phyloP scores from a whole-genome alignment of 2,113 vertebrate genomes.

The Tringa solitaria region DNA sequence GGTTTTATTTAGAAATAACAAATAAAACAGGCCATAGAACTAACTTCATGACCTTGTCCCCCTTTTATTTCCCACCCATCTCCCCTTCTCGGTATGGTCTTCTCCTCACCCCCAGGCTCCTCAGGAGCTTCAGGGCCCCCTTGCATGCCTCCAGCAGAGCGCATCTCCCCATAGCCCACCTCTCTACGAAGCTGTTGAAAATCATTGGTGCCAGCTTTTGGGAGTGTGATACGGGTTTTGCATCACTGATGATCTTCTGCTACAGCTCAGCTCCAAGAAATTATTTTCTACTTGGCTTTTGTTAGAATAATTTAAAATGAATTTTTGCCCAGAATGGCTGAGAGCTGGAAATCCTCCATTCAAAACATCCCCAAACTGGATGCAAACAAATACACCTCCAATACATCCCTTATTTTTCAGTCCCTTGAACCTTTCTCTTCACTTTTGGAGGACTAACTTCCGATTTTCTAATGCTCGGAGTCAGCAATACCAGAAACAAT shows the following conservation, averaged over 20 bases:
- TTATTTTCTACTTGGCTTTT: neutral
- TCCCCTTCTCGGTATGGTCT: neutral
- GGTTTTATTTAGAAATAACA: constrained; percentile 58
- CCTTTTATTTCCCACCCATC: neutral
- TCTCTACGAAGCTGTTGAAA: neutral
- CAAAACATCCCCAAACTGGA: neutral
- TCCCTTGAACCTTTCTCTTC: neutral
- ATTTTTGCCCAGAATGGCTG: neutral
- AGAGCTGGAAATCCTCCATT: neutral
- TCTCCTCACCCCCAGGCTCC: neutral
- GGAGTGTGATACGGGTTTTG: neutral
- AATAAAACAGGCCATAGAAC: neutral
- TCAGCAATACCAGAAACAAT: neutral
- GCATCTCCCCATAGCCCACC: neutral
- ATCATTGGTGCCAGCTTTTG: neutral
- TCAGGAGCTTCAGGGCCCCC: neutral
- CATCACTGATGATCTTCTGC: neutral
- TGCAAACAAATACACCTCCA: neutral
- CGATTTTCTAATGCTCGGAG: neutral
- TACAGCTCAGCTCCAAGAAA: neutral
- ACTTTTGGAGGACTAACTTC: neutral
- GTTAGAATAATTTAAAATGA: neutral
- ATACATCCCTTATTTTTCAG: neutral
- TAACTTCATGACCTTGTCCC: neutral
- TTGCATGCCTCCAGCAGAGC: neutral